Base-by-base conservation (phyloP, 2,113 vertebrate species). In the Pelvicachromis taeniatus region DNA sequence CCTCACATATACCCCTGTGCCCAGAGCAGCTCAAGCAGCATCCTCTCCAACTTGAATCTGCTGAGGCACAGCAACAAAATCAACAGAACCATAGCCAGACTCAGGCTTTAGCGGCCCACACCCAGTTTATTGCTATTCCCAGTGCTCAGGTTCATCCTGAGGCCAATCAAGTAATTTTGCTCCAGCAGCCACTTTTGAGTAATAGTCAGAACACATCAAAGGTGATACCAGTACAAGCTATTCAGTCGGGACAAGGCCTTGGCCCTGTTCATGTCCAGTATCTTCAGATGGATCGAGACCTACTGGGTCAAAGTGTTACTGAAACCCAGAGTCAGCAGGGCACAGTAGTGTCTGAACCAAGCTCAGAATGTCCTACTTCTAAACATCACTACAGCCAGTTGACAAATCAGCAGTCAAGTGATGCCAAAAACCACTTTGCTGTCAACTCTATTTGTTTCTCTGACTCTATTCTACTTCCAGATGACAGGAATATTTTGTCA, bases 391-490 rank as follows among this genome's bases (percentile, higher is more conserved):
- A 98, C 91, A 96, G 89, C 93, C 97, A 97, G 87, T 89, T 96
- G 40, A 91, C 96, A 88, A 96, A 93, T 94, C 97, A 97, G 53
- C 97, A 93, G 52, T 26, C 89, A 52, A 89, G 97, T 19, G 97
- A 99, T 87, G 94, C 96, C 84, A 99, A 99, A 93, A 97, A 97
- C 93, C 98, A 98, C 54, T 99, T 98, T 96, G 95, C 97, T 85
- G 97, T 99, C 55, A 97, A 97, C 95, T 98, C 98, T 45, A 97
- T 99, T 93, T 99, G 98, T 94, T 99, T 99, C 81, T 96, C 98
- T 31, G 99, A 99, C 55, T 97, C 98, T 7, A 98, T 99, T 94
- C 96, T 99, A 10, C 97, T 99, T 54, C 96, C 94, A 7, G 99
- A 99, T 90, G 99, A 99, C 58, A 97, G 98, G 92, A 98, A 97